Percentiles rank a stretch among this genome's conserved stretches.
Conservation (phyloP, 2,888 invertebrate genomes). For the Pristionchus mayeri region DNA sequence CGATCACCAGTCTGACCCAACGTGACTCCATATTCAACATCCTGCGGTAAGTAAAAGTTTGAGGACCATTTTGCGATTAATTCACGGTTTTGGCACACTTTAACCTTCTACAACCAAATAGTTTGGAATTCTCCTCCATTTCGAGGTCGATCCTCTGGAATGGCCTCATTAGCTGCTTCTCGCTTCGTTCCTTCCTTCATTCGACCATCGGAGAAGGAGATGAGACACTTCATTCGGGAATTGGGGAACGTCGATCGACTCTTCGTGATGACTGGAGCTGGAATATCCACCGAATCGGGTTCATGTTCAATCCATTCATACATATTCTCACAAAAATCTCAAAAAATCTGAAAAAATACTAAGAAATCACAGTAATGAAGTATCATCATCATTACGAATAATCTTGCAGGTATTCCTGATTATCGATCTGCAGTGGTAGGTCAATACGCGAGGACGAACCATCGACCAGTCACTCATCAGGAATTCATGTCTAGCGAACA, state of each 20-base stretch:
- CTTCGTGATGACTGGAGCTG: constrained; percentile 91
- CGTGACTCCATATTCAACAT: neutral
- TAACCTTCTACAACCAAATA: neutral
- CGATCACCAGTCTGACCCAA: neutral
- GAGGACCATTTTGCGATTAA: neutral
- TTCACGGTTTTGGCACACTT: neutral
- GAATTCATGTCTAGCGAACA: constrained; percentile 82
- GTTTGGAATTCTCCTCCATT: neutral
- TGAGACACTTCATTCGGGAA: constrained; percentile 15
- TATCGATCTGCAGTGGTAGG: constrained; percentile 72
- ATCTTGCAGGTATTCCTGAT: constrained; percentile 84
- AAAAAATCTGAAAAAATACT: too few relatives aligned
- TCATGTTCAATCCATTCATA: too few relatives aligned
- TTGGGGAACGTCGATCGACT: constrained; percentile 67
- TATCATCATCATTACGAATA: neutral
- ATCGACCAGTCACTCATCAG: constrained; percentile 88
- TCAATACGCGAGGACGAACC: constrained; percentile 79
- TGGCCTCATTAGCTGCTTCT: neutral
- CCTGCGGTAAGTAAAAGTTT: constrained; percentile 1
- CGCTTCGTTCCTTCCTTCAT: constrained; percentile 47
- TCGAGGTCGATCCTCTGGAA: neutral
- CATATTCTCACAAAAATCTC: neutral
- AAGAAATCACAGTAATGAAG: too few relatives aligned
- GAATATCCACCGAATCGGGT: constrained; percentile 92
- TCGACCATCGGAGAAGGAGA: neutral